phyloP scores from a whole-genome alignment of 2,888 invertebrate species.

The Poecilobothrus nobilitatus region DNA sequence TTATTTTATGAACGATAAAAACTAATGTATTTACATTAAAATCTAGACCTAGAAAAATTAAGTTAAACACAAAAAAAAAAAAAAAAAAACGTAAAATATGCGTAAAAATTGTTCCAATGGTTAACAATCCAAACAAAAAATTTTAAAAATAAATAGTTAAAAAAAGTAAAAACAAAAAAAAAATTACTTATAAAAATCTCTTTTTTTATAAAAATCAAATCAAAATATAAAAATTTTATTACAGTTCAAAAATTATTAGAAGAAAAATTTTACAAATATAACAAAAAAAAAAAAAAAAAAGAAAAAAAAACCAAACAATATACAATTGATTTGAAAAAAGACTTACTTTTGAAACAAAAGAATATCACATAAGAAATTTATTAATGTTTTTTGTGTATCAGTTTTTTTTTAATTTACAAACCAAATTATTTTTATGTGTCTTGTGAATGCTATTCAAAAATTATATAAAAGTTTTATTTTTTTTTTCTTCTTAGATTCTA shows the following conservation, averaged over 20 bases:
- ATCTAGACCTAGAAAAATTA: not conserved
- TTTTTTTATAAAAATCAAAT: not conserved
- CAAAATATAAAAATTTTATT: not conserved
- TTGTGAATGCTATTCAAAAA: not conserved
- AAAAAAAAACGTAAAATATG: not conserved
- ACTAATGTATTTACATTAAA: not conserved
- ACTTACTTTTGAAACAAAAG: not conserved
- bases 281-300: not conserved
- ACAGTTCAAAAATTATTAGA: not conserved
- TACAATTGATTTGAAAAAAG: not conserved
- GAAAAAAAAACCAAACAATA: not conserved
- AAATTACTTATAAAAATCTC: not conserved
- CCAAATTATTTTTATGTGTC: not conserved
- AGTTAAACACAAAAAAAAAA: not conserved
- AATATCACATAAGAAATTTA: not conserved
- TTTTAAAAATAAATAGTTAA: not conserved
- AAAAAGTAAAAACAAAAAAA: not conserved
- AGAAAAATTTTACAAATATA: not conserved
- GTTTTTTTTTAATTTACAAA: not conserved
- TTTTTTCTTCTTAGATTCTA: not conserved
- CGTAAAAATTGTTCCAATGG: not conserved
- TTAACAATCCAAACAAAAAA: not conserved
- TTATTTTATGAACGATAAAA: not conserved
- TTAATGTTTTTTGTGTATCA: not conserved
- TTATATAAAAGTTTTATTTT: not conserved